Evolutionary conservation across 2,888 invertebrate genomes (phyloP), one percentile per base, ranked within the genome.

Genomic region (Periphyllus acericola): DNA sequence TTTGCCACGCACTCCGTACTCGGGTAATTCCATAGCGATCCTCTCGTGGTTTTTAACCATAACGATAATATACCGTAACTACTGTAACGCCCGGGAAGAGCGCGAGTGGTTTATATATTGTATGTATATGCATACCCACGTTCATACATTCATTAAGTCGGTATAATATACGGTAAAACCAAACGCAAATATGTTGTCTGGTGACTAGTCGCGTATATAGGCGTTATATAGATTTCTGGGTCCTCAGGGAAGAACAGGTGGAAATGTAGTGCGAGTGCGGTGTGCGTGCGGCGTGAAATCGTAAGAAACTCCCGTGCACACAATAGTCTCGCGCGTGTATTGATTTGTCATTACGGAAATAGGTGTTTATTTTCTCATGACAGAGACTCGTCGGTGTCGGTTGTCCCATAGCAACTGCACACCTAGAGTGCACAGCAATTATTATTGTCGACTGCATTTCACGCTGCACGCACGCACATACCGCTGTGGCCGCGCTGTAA

Each of bases 321-420:
- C 14, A 19, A 55, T 29, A 81, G 81, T 68, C 29, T 72, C 72
- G 72, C 34, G 71, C 72, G 72, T 46, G 71, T 83, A 83, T 83
- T 83, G 83, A 83, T 83, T 83, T 75, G 83, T 76, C 83, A 66
- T 76, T 76, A 66, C 29, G 40, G 25, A 66, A 60, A 66, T 66
- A 68, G 75, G 84, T 85, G 84, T 85, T 85, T 76, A 71, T 85
- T 85, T 78, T 76, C 84, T 66, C 78, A 68, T 36, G 32, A 29
- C 3, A 14, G 25, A 66, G 46, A 75, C 11, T 25, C 25, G 36
- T 11, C 55, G 21, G 32, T 11, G n/a, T 5, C 52, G 52, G 52
- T 72, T 72, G 78, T 68, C 84, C 76, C 84, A 85, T 85, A 25
- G 84, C 78, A 85, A 85, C 83, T 71, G 11, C 29, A 46, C 46